Percentiles rank a stretch among this genome's conserved stretches.
phyloP scores from a whole-genome alignment of 2,113 vertebrate species.

The Aspiorhynchus laticeps region DNA sequence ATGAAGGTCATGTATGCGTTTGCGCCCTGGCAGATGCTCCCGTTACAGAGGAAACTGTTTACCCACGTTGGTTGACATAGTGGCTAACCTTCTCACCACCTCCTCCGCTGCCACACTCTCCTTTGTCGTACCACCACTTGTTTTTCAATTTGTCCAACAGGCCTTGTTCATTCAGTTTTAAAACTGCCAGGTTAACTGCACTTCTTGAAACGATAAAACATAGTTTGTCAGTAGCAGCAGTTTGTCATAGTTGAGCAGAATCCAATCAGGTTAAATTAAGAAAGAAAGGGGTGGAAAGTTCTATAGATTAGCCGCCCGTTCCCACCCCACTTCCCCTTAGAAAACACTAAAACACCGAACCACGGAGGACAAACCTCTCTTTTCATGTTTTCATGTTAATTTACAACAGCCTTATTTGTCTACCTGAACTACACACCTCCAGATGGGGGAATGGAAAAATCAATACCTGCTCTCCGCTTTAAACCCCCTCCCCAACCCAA shows the following conservation, averaged over 20 bases:
- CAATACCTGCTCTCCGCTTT: conserved; percentile 31
- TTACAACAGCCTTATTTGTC: conserved; percentile 32
- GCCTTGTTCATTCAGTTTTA: conserved; percentile 99
- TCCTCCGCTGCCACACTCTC: conserved; percentile 99
- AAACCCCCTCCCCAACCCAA: conserved; percentile 1
- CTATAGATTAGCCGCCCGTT: conserved; percentile 34
- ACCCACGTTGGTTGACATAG: conserved; percentile 96
- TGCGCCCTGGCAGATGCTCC: conserved; percentile 92
- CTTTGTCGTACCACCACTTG: conserved; percentile 99
- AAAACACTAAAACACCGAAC: conserved; percentile 39
- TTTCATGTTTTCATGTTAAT: conserved; percentile 40
- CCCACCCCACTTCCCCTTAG: conserved; percentile 8
- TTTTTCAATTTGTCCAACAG: conserved; percentile 99
- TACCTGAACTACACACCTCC: conserved; percentile 39
- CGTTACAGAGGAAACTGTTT: conserved; percentile 91
- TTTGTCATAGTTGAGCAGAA: conserved; percentile 69
- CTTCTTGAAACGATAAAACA: conserved; percentile 99
- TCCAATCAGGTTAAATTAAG: conserved; percentile 60
- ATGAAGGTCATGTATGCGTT: conserved; percentile 17
- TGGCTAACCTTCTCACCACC: conserved; percentile 99
- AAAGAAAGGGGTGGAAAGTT: conserved; percentile 51
- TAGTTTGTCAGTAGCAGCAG: conserved; percentile 89
- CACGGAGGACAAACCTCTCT: conserved; percentile 55
- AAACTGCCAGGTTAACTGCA: conserved; percentile 99
- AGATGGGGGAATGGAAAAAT: conserved; percentile 53